Evolutionary conservation across 2,888 invertebrate species (phyloP).

Genomic region (Cerceris rybyensis): DNA sequence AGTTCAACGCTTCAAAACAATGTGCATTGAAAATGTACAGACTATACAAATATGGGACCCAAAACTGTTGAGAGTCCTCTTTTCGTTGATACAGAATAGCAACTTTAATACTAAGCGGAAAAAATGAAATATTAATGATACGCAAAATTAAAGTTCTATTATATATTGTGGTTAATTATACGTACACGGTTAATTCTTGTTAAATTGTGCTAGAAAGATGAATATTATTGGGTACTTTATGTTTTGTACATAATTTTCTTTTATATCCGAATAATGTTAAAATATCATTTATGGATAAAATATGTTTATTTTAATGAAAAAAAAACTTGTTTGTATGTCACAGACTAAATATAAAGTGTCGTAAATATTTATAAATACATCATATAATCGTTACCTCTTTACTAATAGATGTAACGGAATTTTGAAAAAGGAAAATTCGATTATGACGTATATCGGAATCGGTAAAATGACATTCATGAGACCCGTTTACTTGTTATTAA

Average conservation of each 20-base stretch:
- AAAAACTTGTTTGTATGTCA: slow-evolving; percentile 31
- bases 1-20: slow-evolving; percentile 26
- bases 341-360: slow-evolving; percentile 22
- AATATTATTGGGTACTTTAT: slow-evolving; percentile 30
- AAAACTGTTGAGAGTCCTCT: slow-evolving; percentile 34
- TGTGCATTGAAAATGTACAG: slow-evolving; percentile 29
- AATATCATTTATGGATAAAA: slow-evolving; percentile 24
- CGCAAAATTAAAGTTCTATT: slow-evolving; percentile 19
- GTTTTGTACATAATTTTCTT: slow-evolving; percentile 52
- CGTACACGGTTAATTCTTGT: slow-evolving; percentile 14
- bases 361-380: slow-evolving; percentile 29
- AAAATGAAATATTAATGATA: slow-evolving; percentile 20
- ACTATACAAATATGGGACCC: slow-evolving; percentile 60
- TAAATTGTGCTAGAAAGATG: not conserved
- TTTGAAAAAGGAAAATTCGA: slow-evolving; percentile 21
- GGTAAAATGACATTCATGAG: too few relatives aligned
- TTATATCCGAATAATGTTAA: slow-evolving; percentile 29
- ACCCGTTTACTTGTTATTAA: slow-evolving; percentile 10
- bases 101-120: slow-evolving; percentile 21
- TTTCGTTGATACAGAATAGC: slow-evolving; percentile 21
- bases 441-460: not conserved
- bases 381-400: slow-evolving; percentile 32
- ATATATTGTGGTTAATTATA: slow-evolving; percentile 27
- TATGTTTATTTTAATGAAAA: slow-evolving; percentile 16
- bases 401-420: slow-evolving; percentile 37